Evolutionary conservation across 2,113 vertebrate species (phyloP).

Genomic region (Orcinus orca): DNA sequence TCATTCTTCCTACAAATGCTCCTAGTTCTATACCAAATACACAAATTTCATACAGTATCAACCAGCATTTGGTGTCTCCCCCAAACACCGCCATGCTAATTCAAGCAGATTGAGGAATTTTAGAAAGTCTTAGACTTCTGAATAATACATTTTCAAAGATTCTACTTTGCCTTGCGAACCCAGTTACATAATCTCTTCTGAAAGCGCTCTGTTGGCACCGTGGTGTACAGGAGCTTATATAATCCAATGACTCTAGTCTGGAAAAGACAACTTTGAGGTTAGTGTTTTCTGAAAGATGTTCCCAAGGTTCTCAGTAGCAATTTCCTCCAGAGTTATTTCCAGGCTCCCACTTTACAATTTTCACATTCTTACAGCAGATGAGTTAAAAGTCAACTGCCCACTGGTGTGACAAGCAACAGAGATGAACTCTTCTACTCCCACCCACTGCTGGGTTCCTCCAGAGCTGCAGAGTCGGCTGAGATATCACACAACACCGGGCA

Average conservation of each 20-base stretch:
- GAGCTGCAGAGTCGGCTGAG: background rate
- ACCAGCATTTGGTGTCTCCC: background rate
- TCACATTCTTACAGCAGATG: background rate
- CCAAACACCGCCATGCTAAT: background rate
- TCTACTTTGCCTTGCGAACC: background rate
- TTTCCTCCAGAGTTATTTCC: background rate
- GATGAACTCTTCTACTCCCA: background rate
- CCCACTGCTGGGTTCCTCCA: background rate
- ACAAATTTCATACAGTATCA: background rate
- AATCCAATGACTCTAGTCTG: background rate
- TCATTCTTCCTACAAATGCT: background rate
- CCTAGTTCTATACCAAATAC: background rate
- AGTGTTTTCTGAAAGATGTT: background rate
- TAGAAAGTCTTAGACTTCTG: background rate
- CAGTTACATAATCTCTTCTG: background rate
- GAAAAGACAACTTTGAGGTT: background rate
- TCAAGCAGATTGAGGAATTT: background rate
- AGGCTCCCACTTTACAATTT: background rate
- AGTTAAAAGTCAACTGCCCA: background rate
- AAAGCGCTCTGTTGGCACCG: background rate
- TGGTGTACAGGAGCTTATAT: background rate
- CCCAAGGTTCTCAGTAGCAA: background rate
- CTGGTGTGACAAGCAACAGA: rapidly evolving
- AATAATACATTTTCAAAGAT: background rate
- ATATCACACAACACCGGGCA: rapidly evolving